Evolutionary conservation across 2,113 vertebrate species (phyloP), one percentile per base, ranked within the genome.

Genomic region (Paraplagusia blochii): DNA sequence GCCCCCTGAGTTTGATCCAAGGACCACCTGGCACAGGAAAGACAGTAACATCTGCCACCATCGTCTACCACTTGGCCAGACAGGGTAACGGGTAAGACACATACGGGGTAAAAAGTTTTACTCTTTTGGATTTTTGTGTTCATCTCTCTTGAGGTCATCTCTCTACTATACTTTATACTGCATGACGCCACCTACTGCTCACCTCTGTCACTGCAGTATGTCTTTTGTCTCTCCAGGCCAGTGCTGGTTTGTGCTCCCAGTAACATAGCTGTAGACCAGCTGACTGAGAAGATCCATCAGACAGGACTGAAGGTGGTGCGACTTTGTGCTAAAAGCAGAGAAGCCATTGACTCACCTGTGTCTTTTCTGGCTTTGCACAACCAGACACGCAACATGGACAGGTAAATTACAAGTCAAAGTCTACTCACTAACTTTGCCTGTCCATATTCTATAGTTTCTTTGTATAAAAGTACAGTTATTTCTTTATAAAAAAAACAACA

Each of bases 341-440:
- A 97, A 86, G 95, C 95, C 45, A 97, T 97, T 1, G 95, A 97
- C 79, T 97, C 95, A 0, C 95, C 95, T 0, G 95, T 97, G 10
- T 97, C 95, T 10, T 97, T 97, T 85, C 57, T 97, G 84, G 95
- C 95, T 0, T 70, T 97, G 76, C 95, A 97, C 80, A 97, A 97
- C 79, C 95, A 97, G 88, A 97, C 95, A 80, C 87, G 95, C 18
- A 97, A 97, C 82, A 97, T 97, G 95, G 95, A 97, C 68, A 97
- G 95, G 95, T 97, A 51, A 60, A 3, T 35, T 6, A 44, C 49
- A 38, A 8, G 22, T 29, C 22, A 29, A 40, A 8, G 36, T 35
- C 8, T 5, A 11, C 36, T 38, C 36, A 3, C 36, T 10, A 38
- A 38, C n/a, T n/a, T n/a, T n/a, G 7, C 36, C 11, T 38, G 36